phyloP scores from a whole-genome alignment of 2,888 invertebrate genomes.

The Acronicta aceris region DNA sequence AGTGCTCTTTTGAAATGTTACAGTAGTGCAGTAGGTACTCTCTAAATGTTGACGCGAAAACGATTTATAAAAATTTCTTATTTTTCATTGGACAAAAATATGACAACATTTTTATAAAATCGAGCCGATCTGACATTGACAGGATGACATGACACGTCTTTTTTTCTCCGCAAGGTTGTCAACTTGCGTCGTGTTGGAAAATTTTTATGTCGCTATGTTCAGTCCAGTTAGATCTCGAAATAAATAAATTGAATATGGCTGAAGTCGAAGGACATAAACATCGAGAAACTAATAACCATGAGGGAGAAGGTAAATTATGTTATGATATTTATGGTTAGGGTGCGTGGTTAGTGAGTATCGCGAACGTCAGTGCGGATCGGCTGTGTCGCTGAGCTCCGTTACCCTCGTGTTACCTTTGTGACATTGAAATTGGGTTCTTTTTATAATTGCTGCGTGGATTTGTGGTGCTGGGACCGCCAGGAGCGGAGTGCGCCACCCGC shows the following conservation, averaged over 20 bases:
- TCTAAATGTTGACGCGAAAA: background rate
- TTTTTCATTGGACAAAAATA: constrained; percentile 26
- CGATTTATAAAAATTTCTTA: background rate
- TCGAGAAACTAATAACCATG: constrained; percentile 85
- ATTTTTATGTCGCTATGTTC: constrained; percentile 86
- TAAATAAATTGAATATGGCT: constrained; percentile 88
- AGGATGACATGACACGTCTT: constrained; percentile 80
- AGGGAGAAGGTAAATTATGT: constrained; percentile 88
- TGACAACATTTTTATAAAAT: constrained; percentile 16
- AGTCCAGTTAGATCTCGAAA: constrained; percentile 85
- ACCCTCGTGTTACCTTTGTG: constrained; percentile 87
- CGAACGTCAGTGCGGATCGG: constrained; percentile 70
- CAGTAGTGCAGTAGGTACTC: background rate
- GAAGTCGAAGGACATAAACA: constrained; percentile 87
- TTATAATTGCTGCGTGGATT: constrained; percentile 88
- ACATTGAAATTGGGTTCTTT: constrained; percentile 89
- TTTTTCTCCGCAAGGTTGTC: constrained; percentile 74
- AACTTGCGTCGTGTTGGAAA: constrained; percentile 87
- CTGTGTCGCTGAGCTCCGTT: constrained; percentile 72
- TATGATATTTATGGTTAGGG: constrained; percentile 82
- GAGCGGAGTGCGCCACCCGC: constrained; percentile 72
- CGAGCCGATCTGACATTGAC: constrained; percentile 65
- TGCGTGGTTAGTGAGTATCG: constrained; percentile 78
- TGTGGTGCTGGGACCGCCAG: constrained; percentile 81
- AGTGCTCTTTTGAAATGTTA: background rate